A percentile compares a stretch with the other conserved stretches of the same genome.
Conservation (phyloP, 2,797 vertebrate genomes). For the Anguilla pacifica region DNA sequence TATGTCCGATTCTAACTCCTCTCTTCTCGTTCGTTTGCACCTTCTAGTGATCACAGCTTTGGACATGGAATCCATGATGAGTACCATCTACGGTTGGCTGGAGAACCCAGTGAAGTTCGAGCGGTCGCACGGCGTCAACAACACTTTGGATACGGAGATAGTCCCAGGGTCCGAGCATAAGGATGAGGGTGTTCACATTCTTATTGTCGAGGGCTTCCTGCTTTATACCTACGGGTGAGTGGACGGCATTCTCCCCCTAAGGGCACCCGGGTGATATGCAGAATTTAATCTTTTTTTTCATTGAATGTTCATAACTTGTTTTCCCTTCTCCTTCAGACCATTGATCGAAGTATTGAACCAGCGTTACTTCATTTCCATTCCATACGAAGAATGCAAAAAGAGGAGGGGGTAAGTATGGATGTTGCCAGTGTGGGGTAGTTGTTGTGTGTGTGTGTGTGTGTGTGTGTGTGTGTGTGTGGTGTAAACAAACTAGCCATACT, state of each 20-base stretch:
- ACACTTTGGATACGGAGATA: conserved; percentile 59
- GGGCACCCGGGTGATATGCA: neutral
- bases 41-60: conserved; percentile 81
- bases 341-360: conserved; percentile 81
- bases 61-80: conserved; percentile 95
- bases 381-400: conserved; percentile 89
- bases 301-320: neutral
- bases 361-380: conserved; percentile 86
- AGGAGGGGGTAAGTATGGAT: conserved; percentile 81
- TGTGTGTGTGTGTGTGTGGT: neutral
- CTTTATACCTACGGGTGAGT: conserved; percentile 92
- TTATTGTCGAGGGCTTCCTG: conserved; percentile 94
- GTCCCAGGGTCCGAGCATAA: conserved; percentile 7
- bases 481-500: neutral
- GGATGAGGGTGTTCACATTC: conserved; percentile 71
- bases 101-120: conserved; percentile 91
- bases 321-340: conserved; percentile 68
- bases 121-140: conserved; percentile 82
- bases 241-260: neutral
- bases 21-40: conserved; percentile 57
- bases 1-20: conserved; percentile 14
- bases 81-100: conserved; percentile 87
- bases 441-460: too few species aligned
- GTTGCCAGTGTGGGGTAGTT: neutral
- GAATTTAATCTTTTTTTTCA: neutral